Evolutionary conservation across 2,113 vertebrate species (phyloP).

Genomic region (Rhabdomys dilectus): DNA sequence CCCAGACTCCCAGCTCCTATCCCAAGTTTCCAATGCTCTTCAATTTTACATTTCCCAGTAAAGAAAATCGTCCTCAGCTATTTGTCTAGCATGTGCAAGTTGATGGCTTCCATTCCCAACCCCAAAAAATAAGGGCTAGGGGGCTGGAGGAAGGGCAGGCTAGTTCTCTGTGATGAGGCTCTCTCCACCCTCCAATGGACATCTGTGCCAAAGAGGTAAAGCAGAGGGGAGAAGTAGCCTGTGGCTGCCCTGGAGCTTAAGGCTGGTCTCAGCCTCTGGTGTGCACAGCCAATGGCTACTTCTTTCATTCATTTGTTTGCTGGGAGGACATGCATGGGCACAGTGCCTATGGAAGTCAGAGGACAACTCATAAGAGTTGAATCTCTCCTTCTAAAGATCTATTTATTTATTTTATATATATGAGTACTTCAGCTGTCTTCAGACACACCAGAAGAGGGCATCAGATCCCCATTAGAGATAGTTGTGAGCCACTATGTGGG

Average conservation of each 20-base stretch:
- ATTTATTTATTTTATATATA: too few relatives aligned
- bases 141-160: not conserved
- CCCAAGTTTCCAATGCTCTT: not conserved
- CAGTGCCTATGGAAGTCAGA: not conserved
- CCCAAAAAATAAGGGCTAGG: not conserved
- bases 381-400: not conserved
- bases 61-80: not conserved
- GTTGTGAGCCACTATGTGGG: too few relatives aligned
- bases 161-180: not conserved
- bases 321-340: not conserved
- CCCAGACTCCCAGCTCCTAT: not conserved
- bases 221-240: not conserved
- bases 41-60: not conserved
- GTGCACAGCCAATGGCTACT: not conserved
- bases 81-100: not conserved
- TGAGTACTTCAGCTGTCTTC: too few relatives aligned
- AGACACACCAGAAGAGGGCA: too few relatives aligned
- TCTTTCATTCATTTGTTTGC: not conserved
- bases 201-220: not conserved
- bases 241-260: not conserved
- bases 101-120: not conserved
- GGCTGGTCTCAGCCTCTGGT: not conserved
- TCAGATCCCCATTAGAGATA: too few relatives aligned
- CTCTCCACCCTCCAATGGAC: not conserved
- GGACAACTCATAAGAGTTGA: not conserved